Conservation (phyloP, 2,797 vertebrate genomes). For the Pempheris klunzingeri region DNA sequence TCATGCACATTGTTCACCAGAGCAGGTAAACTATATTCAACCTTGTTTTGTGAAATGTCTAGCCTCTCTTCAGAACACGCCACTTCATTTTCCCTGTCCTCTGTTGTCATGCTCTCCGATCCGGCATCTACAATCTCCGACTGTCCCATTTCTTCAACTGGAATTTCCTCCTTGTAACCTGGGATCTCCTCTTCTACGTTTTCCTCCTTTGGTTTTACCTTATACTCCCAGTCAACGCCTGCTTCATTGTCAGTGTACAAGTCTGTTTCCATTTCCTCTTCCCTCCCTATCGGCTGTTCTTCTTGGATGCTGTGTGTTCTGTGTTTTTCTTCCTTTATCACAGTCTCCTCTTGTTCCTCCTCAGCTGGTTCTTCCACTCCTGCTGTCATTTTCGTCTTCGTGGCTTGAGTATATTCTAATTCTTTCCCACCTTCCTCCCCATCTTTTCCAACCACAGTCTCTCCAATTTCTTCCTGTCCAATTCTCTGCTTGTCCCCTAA, state of each 20-base stretch:
- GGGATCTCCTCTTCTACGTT: slow-evolving; percentile 22
- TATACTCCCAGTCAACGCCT: slow-evolving; percentile 15
- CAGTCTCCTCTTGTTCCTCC: slow-evolving; percentile 9
- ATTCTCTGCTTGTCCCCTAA: not conserved
- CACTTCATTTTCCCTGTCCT: slow-evolving; percentile 24
- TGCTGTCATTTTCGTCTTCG: slow-evolving; percentile 1
- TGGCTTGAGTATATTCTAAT: slow-evolving; percentile 8
- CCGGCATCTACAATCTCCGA: slow-evolving; percentile 21
- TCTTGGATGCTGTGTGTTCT: slow-evolving; percentile 25
- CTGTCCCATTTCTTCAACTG: slow-evolving; percentile 6
- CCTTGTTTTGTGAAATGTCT: slow-evolving; percentile 36
- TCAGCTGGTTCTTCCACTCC: slow-evolving; percentile 5
- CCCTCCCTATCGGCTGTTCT: slow-evolving; percentile 11
- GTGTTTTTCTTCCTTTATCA: slow-evolving; percentile 15
- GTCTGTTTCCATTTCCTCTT: slow-evolving; percentile 30
- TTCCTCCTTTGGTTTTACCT: slow-evolving; percentile 23
- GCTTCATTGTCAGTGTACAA: slow-evolving; percentile 1
- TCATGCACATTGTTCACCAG: slow-evolving; percentile 41
- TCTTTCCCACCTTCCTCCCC: slow-evolving; percentile 1
- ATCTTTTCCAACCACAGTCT: not conserved
- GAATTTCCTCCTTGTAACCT: slow-evolving; percentile 15
- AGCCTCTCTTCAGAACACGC: slow-evolving; percentile 31
- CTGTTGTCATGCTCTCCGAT: slow-evolving; percentile 5
- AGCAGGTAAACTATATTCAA: slow-evolving; percentile 41
- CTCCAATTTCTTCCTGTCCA: not conserved